Conservation (phyloP, 2,797 vertebrate genomes). For the Falco novaeseelandiae region DNA sequence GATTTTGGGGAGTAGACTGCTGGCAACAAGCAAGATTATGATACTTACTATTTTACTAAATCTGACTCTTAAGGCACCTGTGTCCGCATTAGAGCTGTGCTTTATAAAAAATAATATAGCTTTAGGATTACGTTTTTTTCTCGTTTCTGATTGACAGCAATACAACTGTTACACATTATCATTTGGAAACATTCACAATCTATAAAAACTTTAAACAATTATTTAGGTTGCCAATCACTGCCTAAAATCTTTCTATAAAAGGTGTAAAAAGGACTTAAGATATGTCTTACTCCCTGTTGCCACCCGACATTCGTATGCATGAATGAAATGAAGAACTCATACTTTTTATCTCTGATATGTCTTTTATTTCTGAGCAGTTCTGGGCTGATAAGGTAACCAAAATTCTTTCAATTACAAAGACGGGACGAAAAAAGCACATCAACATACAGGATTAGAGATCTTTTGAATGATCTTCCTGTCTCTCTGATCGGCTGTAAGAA, state of each 20-base stretch:
- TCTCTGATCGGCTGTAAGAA: background rate
- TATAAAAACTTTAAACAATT: background rate
- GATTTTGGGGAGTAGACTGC: background rate
- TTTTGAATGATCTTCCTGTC: background rate
- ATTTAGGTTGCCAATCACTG: background rate
- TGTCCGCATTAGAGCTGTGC: background rate
- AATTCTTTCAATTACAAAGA: background rate
- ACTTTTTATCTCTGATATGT: background rate
- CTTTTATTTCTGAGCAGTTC: background rate
- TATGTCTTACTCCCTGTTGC: background rate
- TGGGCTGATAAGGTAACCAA: background rate
- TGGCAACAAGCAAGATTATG: background rate
- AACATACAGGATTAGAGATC: background rate
- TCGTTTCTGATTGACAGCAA: background rate
- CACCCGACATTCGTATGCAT: background rate
- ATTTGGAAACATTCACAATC: background rate
- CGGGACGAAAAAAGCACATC: background rate
- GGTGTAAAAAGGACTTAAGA: background rate
- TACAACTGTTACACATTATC: background rate
- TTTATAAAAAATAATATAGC: background rate
- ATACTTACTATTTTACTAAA: background rate
- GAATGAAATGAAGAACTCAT: background rate
- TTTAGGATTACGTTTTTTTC: background rate
- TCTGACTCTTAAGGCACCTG: background rate
- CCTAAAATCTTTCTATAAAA: background rate